Evolutionary conservation across 2,797 vertebrate species (phyloP).

Genomic region (Epinephelus malabaricus): DNA sequence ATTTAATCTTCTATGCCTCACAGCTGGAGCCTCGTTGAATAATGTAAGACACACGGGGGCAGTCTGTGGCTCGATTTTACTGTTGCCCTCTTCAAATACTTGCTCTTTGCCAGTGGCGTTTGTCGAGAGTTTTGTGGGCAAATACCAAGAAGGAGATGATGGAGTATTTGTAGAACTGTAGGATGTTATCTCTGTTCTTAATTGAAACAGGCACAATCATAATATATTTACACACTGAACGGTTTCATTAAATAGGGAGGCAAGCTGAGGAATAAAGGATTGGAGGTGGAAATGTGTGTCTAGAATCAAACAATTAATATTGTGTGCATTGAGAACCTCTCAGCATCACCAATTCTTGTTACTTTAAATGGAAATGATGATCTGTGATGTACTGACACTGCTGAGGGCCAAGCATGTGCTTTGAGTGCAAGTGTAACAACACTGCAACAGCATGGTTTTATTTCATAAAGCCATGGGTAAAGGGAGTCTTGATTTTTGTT

Average conservation of each 20-base stretch:
- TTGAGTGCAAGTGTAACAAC: background rate
- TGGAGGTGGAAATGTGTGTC: conserved; percentile 23
- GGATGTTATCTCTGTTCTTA: conserved; percentile 43
- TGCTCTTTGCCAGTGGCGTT: conserved; percentile 66
- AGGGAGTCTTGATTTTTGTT: background rate
- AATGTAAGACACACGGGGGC: conserved; percentile 83
- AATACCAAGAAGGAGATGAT: conserved; percentile 60
- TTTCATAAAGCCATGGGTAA: background rate
- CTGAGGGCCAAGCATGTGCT: background rate
- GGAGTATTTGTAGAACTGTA: conserved; percentile 45
- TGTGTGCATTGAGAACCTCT: conserved; percentile 6
- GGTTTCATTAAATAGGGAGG: conserved; percentile 30
- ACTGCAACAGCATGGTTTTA: background rate
- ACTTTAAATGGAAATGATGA: background rate
- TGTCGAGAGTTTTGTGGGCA: conserved; percentile 65
- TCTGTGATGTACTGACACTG: background rate
- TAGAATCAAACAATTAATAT: conserved; percentile 35
- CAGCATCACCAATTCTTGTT: conserved; percentile 4
- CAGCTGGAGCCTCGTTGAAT: conserved; percentile 84
- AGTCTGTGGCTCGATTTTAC: conserved; percentile 76
- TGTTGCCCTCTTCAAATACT: conserved; percentile 79
- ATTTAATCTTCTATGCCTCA: conserved; percentile 86
- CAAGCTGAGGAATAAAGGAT: conserved; percentile 36
- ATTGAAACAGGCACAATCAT: conserved; percentile 43
- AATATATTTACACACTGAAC: conserved; percentile 39